These are phyloP conservation scores for Corythornis vintsioides DNA, from an alignment of 2,113 vertebrate species.

Conservation along the genomic window DNA sequence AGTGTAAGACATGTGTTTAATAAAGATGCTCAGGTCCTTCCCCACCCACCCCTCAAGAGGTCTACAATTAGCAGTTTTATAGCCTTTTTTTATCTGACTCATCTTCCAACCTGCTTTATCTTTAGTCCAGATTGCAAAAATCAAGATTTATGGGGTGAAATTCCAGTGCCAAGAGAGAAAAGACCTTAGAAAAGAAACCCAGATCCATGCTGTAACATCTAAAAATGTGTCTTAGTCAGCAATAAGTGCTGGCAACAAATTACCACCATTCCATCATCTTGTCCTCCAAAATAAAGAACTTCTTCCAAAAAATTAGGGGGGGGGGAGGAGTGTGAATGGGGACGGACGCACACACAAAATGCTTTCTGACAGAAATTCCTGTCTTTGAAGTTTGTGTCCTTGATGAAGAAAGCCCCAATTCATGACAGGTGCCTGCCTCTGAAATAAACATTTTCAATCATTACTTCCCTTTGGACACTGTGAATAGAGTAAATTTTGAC, in stretches of 20 bases:
- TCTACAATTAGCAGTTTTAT: not conserved
- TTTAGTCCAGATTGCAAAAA: not conserved
- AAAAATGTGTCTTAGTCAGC: not conserved
- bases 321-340: too few species aligned
- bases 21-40: not conserved
- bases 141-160: not conserved
- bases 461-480: not conserved
- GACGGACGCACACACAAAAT: not conserved
- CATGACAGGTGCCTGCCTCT: not conserved
- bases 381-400: not conserved
- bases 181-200: not conserved
- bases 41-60: rapidly evolving
- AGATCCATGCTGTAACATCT: not conserved
- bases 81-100: not conserved
- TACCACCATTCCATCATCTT: not conserved
- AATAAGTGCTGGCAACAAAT: not conserved
- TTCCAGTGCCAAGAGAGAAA: not conserved
- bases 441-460: not conserved
- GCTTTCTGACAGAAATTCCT: not conserved
- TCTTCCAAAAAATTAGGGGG: not conserved
- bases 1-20: not conserved
- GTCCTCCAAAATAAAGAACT: not conserved
- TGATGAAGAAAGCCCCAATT: not conserved
- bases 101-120: not conserved
- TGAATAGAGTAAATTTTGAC: constrained; percentile 7